Conservation (phyloP, 2,113 vertebrate genomes). For the Xyrauchen texanus region DNA sequence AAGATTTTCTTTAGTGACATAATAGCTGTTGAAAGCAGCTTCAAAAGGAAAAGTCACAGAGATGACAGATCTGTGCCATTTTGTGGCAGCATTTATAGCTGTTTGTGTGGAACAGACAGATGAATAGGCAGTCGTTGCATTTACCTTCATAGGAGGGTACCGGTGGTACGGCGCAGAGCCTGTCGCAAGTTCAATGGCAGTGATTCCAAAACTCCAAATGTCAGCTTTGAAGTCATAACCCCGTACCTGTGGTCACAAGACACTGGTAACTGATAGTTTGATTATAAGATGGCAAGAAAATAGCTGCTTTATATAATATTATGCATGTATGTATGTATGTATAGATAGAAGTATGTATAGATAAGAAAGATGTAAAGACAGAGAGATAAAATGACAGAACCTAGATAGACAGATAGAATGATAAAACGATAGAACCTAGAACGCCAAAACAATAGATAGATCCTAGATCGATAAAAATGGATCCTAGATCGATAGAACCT, state of each 20-base stretch:
- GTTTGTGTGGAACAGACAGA: not conserved
- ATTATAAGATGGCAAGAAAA: not conserved
- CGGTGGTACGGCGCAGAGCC: conserved; percentile 97
- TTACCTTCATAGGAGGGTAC: conserved; percentile 99
- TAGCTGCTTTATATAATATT: too few species aligned
- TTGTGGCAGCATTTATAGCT: not conserved
- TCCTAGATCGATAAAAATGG: too few species aligned
- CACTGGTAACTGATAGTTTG: not conserved
- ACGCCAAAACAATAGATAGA: too few species aligned
- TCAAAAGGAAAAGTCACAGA: not conserved
- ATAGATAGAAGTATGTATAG: not conserved
- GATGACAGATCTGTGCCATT: not conserved
- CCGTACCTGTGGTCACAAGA: conserved; percentile 81
- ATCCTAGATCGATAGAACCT: too few species aligned
- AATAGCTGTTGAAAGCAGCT: too few species aligned
- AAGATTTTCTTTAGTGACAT: too few species aligned
- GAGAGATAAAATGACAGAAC: too few species aligned
- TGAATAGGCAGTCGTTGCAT: conserved; percentile 13
- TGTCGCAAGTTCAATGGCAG: conserved; percentile 95
- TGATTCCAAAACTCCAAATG: conserved; percentile 99
- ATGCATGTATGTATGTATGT: not conserved
- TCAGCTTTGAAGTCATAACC: conserved; percentile 99
- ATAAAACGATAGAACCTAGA: too few species aligned
- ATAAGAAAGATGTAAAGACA: not conserved
- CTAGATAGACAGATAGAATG: too few species aligned